Percentiles rank a stretch among this genome's conserved stretches.
Evolutionary conservation across 2,113 vertebrate species (phyloP).

Genomic region (Pitta sordida): DNA sequence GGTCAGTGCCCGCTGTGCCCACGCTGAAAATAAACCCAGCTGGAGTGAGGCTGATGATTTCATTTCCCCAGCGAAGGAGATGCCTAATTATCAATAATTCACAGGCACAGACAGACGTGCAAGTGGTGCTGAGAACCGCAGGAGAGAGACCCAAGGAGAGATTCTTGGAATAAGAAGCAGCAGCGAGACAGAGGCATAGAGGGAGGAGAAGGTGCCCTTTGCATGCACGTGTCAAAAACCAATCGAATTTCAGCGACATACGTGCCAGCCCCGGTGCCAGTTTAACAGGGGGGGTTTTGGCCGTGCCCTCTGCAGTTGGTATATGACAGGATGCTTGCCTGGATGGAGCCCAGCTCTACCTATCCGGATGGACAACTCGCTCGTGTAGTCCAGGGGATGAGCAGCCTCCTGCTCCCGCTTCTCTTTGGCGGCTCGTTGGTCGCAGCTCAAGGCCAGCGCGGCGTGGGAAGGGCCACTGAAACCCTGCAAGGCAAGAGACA

Average conservation of each 20-base stretch:
- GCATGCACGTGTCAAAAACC: background rate
- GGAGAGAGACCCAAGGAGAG: background rate
- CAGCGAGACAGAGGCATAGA: background rate
- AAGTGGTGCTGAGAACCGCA: constrained; percentile 4
- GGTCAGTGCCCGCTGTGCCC: background rate
- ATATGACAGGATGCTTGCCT: constrained; percentile 91
- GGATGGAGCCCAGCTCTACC: constrained; percentile 85
- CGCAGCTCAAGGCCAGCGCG: constrained; percentile 71
- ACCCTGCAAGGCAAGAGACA: constrained; percentile 74
- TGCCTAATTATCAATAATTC: background rate
- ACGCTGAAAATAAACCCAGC: background rate
- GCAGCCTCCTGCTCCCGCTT: constrained; percentile 60
- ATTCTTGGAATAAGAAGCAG: background rate
- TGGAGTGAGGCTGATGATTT: background rate
- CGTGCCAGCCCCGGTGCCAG: background rate
- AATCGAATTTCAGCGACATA: background rate
- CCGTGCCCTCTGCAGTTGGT: constrained; percentile 43
- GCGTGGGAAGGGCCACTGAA: constrained; percentile 73
- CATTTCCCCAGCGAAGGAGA: background rate
- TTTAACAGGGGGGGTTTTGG: background rate
- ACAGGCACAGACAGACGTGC: background rate
- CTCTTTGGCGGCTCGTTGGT: constrained; percentile 72
- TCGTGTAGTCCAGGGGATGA: background rate
- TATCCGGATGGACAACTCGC: constrained; percentile 89
- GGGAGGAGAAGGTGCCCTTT: background rate